Percentiles rank a stretch among this genome's conserved stretches.
Conservation (phyloP, 2,113 vertebrate genomes). For the Lynx canadensis region DNA sequence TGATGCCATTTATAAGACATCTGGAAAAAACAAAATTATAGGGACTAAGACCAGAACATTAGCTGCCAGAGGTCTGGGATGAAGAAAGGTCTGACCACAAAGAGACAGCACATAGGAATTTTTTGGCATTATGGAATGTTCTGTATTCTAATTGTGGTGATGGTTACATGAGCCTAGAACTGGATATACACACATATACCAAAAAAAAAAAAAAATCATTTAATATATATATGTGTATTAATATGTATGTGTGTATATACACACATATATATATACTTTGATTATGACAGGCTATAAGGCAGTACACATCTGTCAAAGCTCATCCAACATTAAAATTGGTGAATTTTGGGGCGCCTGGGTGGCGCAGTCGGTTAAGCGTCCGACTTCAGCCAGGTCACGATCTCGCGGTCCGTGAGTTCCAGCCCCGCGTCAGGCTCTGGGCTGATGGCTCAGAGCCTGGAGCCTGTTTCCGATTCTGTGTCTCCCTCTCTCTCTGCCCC, state of each 20-base stretch:
- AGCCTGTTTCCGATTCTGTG: too few relatives aligned
- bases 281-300: background rate
- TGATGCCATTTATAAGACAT: background rate
- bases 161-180: background rate
- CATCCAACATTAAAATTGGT: background rate
- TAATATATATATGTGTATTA: background rate
- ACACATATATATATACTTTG: too few relatives aligned
- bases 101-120: background rate
- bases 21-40: slow-evolving; percentile 58
- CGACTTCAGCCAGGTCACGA: too few relatives aligned
- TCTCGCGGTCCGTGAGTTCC: too few relatives aligned
- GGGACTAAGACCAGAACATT: background rate
- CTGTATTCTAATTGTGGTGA: background rate
- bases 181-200: background rate
- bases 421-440: too few relatives aligned
- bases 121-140: background rate
- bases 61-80: background rate
- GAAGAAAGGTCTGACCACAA: background rate
- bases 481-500: too few relatives aligned
- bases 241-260: background rate
- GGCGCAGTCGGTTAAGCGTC: too few relatives aligned
- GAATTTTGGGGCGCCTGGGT: background rate
- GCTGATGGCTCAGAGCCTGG: too few relatives aligned
- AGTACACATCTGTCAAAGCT: background rate
- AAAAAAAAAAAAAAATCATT: background rate